phyloP scores from a whole-genome alignment of 2,113 vertebrate species.

The Hypomesus transpacificus region DNA sequence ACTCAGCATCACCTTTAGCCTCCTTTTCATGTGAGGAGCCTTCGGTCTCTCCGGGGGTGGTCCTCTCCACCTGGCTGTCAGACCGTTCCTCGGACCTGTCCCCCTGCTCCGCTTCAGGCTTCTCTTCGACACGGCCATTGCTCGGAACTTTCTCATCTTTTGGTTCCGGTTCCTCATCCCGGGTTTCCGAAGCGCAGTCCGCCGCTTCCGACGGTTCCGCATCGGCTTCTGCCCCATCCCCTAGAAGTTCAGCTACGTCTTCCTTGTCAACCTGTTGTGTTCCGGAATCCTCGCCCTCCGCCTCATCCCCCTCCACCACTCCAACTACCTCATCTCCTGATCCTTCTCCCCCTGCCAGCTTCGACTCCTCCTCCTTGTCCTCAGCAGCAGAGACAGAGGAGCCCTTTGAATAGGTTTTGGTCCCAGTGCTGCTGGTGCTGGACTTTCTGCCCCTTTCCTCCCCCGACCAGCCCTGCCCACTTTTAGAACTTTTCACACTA shows the following conservation, averaged over 20 bases:
- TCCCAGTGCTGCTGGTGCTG: constrained; percentile 24
- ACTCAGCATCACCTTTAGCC: neutral
- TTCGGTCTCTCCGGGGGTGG: neutral
- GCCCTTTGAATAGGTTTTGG: constrained; percentile 41
- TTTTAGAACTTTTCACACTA: constrained; percentile 58
- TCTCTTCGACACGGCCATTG: neutral
- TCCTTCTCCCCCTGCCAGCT: constrained; percentile 14
- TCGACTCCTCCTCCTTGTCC: constrained; percentile 19
- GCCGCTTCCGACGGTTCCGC: neutral
- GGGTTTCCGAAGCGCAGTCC: neutral
- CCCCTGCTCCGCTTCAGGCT: constrained; percentile 15
- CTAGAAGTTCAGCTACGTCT: neutral
- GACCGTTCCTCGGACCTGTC: constrained; percentile 16
- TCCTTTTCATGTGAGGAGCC: accelerated
- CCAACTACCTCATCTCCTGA: constrained; percentile 45
- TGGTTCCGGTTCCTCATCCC: constrained; percentile 17
- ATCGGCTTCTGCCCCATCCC: neutral
- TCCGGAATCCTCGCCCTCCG: constrained; percentile 11
- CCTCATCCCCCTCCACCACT: constrained; percentile 51
- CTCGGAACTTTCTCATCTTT: constrained; percentile 21
- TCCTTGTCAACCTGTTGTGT: neutral
- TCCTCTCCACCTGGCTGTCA: neutral
- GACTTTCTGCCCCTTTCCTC: constrained; percentile 20
- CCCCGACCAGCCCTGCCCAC: constrained; percentile 20
- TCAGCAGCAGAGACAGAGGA: constrained; percentile 39